A percentile compares a stretch with the other conserved stretches of the same genome.
phyloP scores from a whole-genome alignment of 2,113 vertebrate genomes.

The Centropus bengalensis region DNA sequence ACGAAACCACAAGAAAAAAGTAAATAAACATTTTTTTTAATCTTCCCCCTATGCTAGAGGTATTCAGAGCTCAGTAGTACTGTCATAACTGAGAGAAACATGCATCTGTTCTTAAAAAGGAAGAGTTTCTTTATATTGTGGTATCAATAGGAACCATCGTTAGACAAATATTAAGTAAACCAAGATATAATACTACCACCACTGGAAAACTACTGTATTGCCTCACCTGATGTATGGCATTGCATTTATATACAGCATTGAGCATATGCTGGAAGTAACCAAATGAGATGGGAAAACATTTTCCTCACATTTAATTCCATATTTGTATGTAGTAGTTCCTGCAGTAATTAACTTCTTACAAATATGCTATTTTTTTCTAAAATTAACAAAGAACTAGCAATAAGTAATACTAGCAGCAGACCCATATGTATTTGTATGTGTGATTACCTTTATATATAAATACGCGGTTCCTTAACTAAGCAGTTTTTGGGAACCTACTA shows the following conservation, averaged over 20 bases:
- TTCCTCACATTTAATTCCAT: not conserved
- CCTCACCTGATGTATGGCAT: not conserved
- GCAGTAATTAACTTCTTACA: not conserved
- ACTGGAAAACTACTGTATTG: not conserved
- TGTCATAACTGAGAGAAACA: not conserved
- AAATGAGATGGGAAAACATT: not conserved
- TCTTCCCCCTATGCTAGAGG: not conserved
- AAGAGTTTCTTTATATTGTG: not conserved
- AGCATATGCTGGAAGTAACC: not conserved
- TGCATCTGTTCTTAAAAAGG: not conserved
- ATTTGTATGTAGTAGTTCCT: not conserved
- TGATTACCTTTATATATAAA: not conserved
- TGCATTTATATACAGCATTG: not conserved
- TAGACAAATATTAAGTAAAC: conserved; percentile 1
- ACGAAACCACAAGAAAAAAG: not conserved
- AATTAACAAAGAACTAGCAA: not conserved
- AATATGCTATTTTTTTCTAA: not conserved
- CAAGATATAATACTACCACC: not conserved
- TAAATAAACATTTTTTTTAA: not conserved
- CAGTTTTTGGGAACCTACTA: not conserved
- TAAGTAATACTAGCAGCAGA: not conserved
- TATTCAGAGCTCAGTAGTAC: not conserved
- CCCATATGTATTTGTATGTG: not conserved
- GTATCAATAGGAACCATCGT: not conserved
- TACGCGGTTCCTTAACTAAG: not conserved